These are phyloP conservation scores for Aphrophora alni DNA, from an alignment of 2,888 invertebrate species.

Conservation along the genomic window DNA sequence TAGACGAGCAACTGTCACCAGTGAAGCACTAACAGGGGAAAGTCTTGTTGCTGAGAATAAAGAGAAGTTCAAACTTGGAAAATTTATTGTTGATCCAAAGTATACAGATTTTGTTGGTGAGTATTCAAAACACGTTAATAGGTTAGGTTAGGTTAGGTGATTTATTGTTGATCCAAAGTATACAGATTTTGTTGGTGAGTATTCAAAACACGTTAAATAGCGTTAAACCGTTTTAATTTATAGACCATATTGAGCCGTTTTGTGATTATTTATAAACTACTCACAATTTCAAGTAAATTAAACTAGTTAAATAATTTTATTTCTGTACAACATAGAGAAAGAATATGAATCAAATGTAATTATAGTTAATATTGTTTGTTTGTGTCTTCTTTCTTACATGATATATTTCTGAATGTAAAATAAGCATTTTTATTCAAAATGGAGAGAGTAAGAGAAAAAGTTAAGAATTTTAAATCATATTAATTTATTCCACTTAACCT, in stretches of 20 bases:
- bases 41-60: slow-evolving; percentile 42
- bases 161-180: slow-evolving; percentile 85
- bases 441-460: too few relatives aligned
- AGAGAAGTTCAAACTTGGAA: slow-evolving; percentile 65
- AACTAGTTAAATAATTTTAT: too few relatives aligned
- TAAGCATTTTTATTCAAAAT: too few relatives aligned
- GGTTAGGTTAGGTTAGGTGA: too few relatives aligned
- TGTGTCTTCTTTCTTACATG: too few relatives aligned
- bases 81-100: slow-evolving; percentile 82
- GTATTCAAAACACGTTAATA: slow-evolving; percentile 45
- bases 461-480: too few relatives aligned
- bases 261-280: not conserved
- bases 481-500: too few relatives aligned
- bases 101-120: slow-evolving; percentile 89
- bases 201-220: not conserved
- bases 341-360: too few relatives aligned
- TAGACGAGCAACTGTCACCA: slow-evolving; percentile 59
- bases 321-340: too few relatives aligned
- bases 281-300: too few relatives aligned
- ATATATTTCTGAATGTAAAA: too few relatives aligned
- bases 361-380: too few relatives aligned
- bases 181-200: slow-evolving; percentile 86
- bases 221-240: not conserved
- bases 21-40: slow-evolving; percentile 58
- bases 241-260: not conserved